phyloP scores from a whole-genome alignment of 2,113 vertebrate species.

The Onychorhynchus coronatus region DNA sequence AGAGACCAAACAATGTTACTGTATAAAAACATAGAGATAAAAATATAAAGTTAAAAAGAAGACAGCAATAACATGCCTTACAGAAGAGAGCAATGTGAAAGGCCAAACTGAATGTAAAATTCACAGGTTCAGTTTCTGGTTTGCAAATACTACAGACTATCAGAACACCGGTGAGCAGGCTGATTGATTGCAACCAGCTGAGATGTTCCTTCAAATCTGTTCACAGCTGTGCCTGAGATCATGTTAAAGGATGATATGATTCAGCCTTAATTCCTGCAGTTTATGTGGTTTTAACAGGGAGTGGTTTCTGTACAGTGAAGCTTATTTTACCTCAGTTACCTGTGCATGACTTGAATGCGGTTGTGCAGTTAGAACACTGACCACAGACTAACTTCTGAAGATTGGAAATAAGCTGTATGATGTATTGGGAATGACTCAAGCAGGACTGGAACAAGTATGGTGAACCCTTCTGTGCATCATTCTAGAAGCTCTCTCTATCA shows the following conservation, averaged over 20 bases:
- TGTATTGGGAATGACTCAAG: not conserved
- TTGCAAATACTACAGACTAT: not conserved
- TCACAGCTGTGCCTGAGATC: not conserved
- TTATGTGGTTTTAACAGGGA: not conserved
- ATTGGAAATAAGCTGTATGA: not conserved
- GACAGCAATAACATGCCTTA: not conserved
- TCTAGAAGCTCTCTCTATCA: not conserved
- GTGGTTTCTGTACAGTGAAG: not conserved
- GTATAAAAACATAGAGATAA: not conserved
- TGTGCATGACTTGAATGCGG: not conserved
- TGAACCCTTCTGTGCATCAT: not conserved
- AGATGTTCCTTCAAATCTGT: not conserved
- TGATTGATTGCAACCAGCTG: not conserved
- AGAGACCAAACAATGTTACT: not conserved
- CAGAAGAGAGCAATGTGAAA: not conserved
- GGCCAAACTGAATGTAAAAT: not conserved
- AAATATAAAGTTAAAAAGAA: not conserved
- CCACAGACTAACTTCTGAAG: not conserved
- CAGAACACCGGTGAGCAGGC: not conserved
- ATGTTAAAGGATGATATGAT: not conserved
- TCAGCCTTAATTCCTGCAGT: not conserved
- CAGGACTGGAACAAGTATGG: not conserved
- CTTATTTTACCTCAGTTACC: not conserved
- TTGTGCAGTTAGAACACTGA: not conserved
- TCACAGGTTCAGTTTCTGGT: not conserved